Conservation (phyloP, 2,113 vertebrate genomes). For the Varanus komodoensis region DNA sequence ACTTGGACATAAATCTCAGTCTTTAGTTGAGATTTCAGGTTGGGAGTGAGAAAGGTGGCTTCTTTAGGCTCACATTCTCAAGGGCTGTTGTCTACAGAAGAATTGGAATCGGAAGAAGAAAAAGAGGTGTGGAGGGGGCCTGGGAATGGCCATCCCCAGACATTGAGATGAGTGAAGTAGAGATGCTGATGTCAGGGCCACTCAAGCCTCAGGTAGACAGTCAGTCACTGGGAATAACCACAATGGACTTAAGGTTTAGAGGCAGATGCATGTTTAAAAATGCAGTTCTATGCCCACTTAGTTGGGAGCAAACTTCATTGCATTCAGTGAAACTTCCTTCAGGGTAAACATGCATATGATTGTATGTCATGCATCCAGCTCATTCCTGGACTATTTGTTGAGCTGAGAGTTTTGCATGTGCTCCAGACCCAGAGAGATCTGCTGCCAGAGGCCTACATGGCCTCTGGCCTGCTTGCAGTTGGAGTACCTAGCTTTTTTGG, state of each 20-base stretch:
- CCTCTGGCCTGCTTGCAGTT: background rate
- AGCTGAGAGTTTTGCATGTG: background rate
- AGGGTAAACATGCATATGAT: too few species aligned
- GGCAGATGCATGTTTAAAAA: background rate
- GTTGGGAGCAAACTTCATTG: background rate
- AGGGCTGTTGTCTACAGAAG: too few species aligned
- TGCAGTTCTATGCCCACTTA: background rate
- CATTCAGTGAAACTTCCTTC: background rate
- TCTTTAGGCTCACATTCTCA: too few species aligned
- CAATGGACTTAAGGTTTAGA: background rate
- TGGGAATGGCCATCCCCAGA: too few species aligned
- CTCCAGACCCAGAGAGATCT: background rate
- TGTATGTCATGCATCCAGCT: background rate
- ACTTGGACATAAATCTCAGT: background rate
- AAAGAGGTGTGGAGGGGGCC: too few species aligned
- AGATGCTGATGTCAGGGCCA: too few species aligned
- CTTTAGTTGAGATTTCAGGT: background rate
- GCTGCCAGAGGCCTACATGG: background rate
- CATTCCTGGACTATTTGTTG: background rate
- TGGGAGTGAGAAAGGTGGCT: too few species aligned
- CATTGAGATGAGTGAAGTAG: too few species aligned
- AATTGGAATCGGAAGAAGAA: too few species aligned
- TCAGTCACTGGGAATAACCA: too few species aligned
- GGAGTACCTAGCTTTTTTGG: background rate
- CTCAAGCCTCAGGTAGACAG: too few species aligned